Evolutionary conservation across 2,888 invertebrate genomes (phyloP), one percentile per base, ranked within the genome.

Genomic region (Phymatocera aterrima): DNA sequence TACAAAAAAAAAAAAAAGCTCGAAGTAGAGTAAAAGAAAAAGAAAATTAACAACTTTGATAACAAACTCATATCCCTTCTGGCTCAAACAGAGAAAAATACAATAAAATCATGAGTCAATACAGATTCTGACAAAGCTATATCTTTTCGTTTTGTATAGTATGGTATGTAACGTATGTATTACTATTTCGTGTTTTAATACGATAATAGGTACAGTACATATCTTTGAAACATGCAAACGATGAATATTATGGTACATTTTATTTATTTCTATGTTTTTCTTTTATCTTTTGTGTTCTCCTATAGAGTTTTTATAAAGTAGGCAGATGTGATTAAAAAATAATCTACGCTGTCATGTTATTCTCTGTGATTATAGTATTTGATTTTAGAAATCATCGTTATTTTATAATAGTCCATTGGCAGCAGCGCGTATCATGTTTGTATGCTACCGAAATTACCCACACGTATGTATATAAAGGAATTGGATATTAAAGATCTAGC

Each of bases 321-420:
- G 61, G 61, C 61, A 64, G 34, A 64, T 64, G 61, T 64, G 48
- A 70, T 18, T 15, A 28, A 43, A 48, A 46, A 70, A 70, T 48
- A 70, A 18, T 31, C 31, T 70, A 48, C 51, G 51, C 31, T 70
- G 70, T 70, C 70, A 70, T 70, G 70, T 48, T 70, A 8, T 10
- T 70, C 70, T 70, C 70, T 70, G 70, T 24, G 24, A n/a, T 60
- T 43, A 31, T 24, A 43, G 18, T 10, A 24, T 34, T 6, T 5
- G 6, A 37, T 64, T 64, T 64, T 64, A 70, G 24, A 51, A 48
- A 70, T 51, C 15, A 24, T n/a, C n/a, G n/a, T n/a, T n/a, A n/a
- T 31, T 51, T 70, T 18, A 31, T 48, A 18, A 70, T 18, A 48
- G 46, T 70, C 34, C n/a, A 10, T 70, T 18, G 21, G 31, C 15